Base-by-base conservation (phyloP, 1,140 invertebrate species). In the Berghia stephanieae region DNA sequence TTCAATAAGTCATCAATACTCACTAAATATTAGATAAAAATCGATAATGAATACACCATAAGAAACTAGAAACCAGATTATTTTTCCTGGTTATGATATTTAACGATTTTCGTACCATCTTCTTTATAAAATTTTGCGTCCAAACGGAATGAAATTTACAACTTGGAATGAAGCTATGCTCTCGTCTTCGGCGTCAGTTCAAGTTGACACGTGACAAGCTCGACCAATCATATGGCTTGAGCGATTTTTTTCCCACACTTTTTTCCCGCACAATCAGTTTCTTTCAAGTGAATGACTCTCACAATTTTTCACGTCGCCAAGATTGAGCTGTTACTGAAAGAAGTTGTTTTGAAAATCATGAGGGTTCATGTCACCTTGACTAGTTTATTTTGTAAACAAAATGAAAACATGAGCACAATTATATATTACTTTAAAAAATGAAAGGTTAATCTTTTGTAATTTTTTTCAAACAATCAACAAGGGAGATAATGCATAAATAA, bases 81-180 rank as follows among this genome's bases (percentile, higher is more conserved):
- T 40, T 69, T 31, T 21, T 69, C 3, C 71, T 69, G 63, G n/a
- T 63, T 60, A 67, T 44, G 78, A 79, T 79, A 75, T 68, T 75
- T 24, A 52, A 18, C 36, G 74, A 74, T 75, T 79, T 79, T 55
- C 78, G 31, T 79, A 79, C 78, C 78, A 79, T 79, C 60, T 76
- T 79, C 44, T 1, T 60, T 36, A 31, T 46, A 13, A 63, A 63
- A 40, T 63, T 63, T 44, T 21, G 55, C 16, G 24, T 52, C 44
- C 55, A 75, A 63, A 5, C 31, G 55, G 21, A 49, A 4, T 10
- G 36, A 67, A n/a, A 34, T n/a, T n/a, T n/a, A n/a, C n/a, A 52
- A 76, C 43, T 18, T 31, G 16, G 36, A n/a, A 34, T 38, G 40
- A 68, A 66, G 6, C 2, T 10, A 44, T 1, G 4, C 8, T 63